Evolutionary conservation across 2,888 invertebrate genomes (phyloP), one percentile per base, ranked within the genome.

Genomic region (Tipula helvola): DNA sequence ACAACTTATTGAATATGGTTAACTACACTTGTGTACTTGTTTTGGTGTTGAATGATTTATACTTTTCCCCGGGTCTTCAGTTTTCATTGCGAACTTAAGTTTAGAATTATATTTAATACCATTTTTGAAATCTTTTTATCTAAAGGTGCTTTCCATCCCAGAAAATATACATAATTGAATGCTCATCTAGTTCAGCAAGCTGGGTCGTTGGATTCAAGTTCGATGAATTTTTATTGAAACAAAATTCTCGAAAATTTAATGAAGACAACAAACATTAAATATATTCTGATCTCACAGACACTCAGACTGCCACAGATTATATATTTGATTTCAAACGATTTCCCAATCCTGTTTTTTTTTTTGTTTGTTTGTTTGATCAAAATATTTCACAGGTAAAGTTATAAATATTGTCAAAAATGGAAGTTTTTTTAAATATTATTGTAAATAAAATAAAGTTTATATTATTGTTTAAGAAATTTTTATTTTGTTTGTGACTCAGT

Each of bases 361-460:
- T 52, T 28, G 28, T 71, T 71, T 8, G 3, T 71, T 71, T 18
- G 28, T 16, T 16, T 12, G 52, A 16, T 57, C 52, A 57, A 57
- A 52, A 18, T 71, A 71, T 71, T 71, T 71, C 71, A 28, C 28
- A 71, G 71, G 71, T 71, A 71, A 71, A 71, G 71, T 71, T 71
- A 71, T 71, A 28, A 71, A 71, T 52, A 28, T 71, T 71, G 28
- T 71, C 71, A 71, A 28, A 28, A 71, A 18, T 28, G 71, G 71
- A 10, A 28, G 1, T 57, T 57, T 57, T 57, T 71, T 28, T 28
- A 2, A 39, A 7, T 39, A 39, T 28, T 71, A 71, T 28, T 71
- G 71, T 71, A 71, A 71, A 71, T 71, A 71, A 71, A 71, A 71
- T 71, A 71, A 71, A 71, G 71, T 71, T 71, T 71, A 71, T 71